These are phyloP conservation scores for Cantharis lateralis DNA, from an alignment of 2,888 invertebrate species.

Conservation along the genomic window DNA sequence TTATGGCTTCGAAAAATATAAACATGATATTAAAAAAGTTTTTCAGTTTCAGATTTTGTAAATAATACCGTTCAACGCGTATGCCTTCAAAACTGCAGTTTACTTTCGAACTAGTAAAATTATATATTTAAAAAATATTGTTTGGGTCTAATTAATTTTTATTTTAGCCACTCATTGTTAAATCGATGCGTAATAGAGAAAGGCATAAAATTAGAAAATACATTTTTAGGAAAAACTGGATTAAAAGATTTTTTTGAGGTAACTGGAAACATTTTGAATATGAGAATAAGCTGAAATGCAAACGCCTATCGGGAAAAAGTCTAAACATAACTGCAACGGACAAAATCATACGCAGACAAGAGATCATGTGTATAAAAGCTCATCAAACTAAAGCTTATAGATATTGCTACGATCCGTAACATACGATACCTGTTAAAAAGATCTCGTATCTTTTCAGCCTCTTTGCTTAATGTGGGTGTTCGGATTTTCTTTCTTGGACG, in stretches of 20 bases:
- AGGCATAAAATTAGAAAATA: constrained; percentile 51
- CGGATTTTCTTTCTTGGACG: too few species aligned
- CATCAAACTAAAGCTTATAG: too few species aligned
- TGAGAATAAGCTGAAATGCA: neutral
- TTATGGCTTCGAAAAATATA: too few species aligned
- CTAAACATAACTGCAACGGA: too few species aligned
- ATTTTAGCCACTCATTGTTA: neutral
- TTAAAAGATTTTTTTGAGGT: constrained; percentile 59
- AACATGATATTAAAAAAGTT: neutral
- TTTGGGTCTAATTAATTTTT: neutral
- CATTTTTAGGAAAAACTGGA: constrained; percentile 58
- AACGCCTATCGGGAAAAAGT: neutral
- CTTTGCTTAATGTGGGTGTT: too few species aligned
- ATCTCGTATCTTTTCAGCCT: too few species aligned
- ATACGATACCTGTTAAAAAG: too few species aligned
- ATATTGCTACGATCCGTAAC: too few species aligned
- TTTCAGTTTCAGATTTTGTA: constrained; percentile 13
- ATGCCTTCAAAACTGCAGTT: constrained; percentile 21
- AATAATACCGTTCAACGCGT: constrained; percentile 16
- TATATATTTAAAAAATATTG: neutral
- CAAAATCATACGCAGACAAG: too few species aligned
- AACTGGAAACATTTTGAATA: constrained; percentile 31
- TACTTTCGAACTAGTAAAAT: constrained; percentile 18
- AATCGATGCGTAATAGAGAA: constrained; percentile 58
- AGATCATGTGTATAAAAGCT: too few species aligned